Conservation (phyloP, 2,888 invertebrate species). For the Schizotus pectinicornis region DNA sequence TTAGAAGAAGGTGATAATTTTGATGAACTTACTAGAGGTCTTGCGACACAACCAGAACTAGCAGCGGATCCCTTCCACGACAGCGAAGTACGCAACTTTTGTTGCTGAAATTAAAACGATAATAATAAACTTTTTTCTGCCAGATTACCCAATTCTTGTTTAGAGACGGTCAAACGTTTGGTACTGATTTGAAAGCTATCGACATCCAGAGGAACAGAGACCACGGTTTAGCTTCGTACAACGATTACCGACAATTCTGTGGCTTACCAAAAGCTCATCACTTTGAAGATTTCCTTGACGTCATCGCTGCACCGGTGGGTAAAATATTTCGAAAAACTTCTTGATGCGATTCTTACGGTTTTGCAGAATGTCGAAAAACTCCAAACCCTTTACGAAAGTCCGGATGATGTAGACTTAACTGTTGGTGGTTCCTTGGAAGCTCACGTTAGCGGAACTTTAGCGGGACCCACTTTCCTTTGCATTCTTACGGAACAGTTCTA, state of each 20-base stretch:
- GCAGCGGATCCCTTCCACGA: conserved; percentile 80
- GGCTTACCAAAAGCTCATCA: conserved; percentile 70
- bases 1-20: conserved; percentile 71
- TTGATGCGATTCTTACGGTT: neutral
- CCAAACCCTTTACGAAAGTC: conserved; percentile 68
- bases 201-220: conserved; percentile 89
- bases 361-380: conserved; percentile 71
- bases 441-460: conserved; percentile 76
- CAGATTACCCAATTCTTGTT: conserved; percentile 72
- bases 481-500: conserved; percentile 88
- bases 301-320: conserved; percentile 68
- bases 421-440: conserved; percentile 83
- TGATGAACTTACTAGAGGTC: conserved; percentile 76
- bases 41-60: conserved; percentile 78
- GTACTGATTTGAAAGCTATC: conserved; percentile 78
- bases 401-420: conserved; percentile 85
- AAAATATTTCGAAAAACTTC: neutral
- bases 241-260: conserved; percentile 77
- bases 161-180: conserved; percentile 74
- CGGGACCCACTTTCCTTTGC: conserved; percentile 89
- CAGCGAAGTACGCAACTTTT: conserved; percentile 66
- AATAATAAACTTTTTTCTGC: conserved; percentile 29
- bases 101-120: neutral
- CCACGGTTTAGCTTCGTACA: conserved; percentile 83
- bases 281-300: conserved; percentile 75